Percentiles rank a stretch among this genome's conserved stretches.
Conservation (phyloP, 2,113 vertebrate genomes). For the Sinocyclocheilus grahami region DNA sequence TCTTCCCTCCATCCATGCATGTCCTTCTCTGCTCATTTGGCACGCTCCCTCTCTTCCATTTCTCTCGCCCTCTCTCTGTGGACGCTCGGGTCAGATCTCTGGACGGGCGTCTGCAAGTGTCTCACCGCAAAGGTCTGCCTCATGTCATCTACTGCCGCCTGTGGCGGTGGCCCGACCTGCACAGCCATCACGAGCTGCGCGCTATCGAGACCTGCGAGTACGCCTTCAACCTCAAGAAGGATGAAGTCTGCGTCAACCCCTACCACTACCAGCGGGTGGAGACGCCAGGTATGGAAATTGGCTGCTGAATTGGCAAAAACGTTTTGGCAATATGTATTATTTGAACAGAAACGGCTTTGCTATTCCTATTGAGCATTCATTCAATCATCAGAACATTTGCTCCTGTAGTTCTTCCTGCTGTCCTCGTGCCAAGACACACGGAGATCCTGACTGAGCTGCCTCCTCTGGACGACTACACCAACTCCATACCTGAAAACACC, state of each 20-base stretch:
- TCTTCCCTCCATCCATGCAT: constrained; percentile 56
- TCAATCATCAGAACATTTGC: neutral
- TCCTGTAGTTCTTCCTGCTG: constrained; percentile 87
- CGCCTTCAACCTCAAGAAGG: constrained; percentile 99
- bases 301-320: too few relatives aligned
- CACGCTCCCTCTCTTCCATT: constrained; percentile 53
- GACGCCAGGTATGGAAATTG: constrained; percentile 86
- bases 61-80: constrained; percentile 39
- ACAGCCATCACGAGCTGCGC: constrained; percentile 97
- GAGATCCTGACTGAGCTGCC: constrained; percentile 96
- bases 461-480: constrained; percentile 92
- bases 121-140: constrained; percentile 93
- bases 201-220: constrained; percentile 98
- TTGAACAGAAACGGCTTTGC: neutral
- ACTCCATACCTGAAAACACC: constrained; percentile 99
- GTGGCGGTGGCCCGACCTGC: constrained; percentile 98
- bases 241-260: constrained; percentile 98
- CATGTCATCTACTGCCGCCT: constrained; percentile 98
- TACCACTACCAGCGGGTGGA: constrained; percentile 99
- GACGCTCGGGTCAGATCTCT: constrained; percentile 81
- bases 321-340: neutral
- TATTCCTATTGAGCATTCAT: neutral
- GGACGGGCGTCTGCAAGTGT: constrained; percentile 96
- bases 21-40: constrained; percentile 56
- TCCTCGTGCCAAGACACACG: constrained; percentile 93